Evolutionary conservation across 1,140 invertebrate genomes (phyloP), one percentile per base, ranked within the genome.

Genomic region (Drosophila seguyi): DNA sequence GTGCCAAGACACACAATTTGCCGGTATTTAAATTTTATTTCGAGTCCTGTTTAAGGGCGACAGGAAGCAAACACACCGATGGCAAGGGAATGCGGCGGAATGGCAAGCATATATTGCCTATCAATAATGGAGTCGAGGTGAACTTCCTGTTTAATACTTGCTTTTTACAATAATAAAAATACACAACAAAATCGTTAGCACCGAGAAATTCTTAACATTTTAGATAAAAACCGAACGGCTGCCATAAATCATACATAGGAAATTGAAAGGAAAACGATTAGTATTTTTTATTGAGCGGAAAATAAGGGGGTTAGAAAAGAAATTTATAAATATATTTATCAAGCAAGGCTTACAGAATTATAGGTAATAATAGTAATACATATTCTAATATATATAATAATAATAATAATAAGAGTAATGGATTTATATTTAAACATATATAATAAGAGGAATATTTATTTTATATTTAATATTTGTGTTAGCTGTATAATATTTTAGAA

Each of bases 1-100:
- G 58, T 60, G 60, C 38, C 63, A 81, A 66, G 71, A 62, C 22
- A 69, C 57, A 83, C 75, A 88, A 80, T 84, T 88, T 69, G 63
- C 67, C 82, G 80, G 57, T 77, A 80, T 84, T 88, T 83, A 87
- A 83, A 87, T 88, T 87, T 69, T 38, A 79, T 83, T 87, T 79
- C 48, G 34, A 55, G 58, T 44, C 34, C 47, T 48, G 41, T 72
- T 82, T 55, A 79, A 73, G 53, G 39, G 65, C 42, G 47, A 47
- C 34, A 42, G 38, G 47, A 45, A 60, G 52, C 44, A 41, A 72
- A 75, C 16, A 42, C 13, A 25, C n/a, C 45, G 31, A 58, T 44
- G 18, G 31, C 71, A 63, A 44, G 58, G 53, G 52, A 75, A 79
- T 31, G 34, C 18, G 31, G 25, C 16, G 14, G 22, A 56, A 55